These are phyloP conservation scores for Drosophila funebris DNA, from an alignment of 1,140 invertebrate species.

Conservation along the genomic window DNA sequence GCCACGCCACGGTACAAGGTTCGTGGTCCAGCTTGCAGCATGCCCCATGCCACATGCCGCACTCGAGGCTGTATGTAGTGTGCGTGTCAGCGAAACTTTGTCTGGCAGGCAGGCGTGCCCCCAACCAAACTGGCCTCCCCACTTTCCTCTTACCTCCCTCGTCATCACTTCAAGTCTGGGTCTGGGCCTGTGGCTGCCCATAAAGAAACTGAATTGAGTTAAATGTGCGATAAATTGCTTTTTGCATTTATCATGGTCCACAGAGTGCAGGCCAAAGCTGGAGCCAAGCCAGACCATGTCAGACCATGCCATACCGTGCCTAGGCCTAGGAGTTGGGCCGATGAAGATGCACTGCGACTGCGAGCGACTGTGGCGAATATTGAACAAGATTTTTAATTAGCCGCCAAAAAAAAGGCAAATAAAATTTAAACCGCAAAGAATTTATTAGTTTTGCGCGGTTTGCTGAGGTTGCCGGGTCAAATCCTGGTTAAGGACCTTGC, in stretches of 20 bases:
- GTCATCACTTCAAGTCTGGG: not conserved
- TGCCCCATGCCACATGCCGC: slow-evolving; percentile 6
- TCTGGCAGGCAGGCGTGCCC: slow-evolving; percentile 52
- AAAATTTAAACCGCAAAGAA: slow-evolving; percentile 14
- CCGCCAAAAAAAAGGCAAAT: slow-evolving; percentile 33
- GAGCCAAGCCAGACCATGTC: slow-evolving; percentile 27
- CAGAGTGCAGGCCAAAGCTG: slow-evolving; percentile 3
- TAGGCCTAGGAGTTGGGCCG: not conserved
- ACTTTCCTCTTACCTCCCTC: not conserved
- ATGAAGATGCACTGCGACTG: slow-evolving; percentile 28
- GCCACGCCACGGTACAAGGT: slow-evolving; percentile 15
- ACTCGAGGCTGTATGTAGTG: not conserved
- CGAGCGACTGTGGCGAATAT: slow-evolving; percentile 66
- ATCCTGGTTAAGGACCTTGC: slow-evolving; percentile 65
- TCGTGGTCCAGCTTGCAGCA: slow-evolving; percentile 8
- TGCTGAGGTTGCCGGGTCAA: slow-evolving; percentile 49
- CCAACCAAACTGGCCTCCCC: slow-evolving; percentile 1
- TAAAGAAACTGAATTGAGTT: slow-evolving; percentile 81
- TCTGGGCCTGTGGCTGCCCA: slow-evolving; percentile 39
- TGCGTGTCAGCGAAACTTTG: slow-evolving; percentile 73
- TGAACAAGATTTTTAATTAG: slow-evolving; percentile 83
- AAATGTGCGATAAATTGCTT: slow-evolving; percentile 83
- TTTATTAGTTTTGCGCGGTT: slow-evolving; percentile 42
- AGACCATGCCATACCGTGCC: slow-evolving; percentile 7
- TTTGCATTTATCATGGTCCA: slow-evolving; percentile 81